Evolutionary conservation across 92 coral and sea anemone species (phyloP).

Genomic region (Palythoa heliodiscus): DNA sequence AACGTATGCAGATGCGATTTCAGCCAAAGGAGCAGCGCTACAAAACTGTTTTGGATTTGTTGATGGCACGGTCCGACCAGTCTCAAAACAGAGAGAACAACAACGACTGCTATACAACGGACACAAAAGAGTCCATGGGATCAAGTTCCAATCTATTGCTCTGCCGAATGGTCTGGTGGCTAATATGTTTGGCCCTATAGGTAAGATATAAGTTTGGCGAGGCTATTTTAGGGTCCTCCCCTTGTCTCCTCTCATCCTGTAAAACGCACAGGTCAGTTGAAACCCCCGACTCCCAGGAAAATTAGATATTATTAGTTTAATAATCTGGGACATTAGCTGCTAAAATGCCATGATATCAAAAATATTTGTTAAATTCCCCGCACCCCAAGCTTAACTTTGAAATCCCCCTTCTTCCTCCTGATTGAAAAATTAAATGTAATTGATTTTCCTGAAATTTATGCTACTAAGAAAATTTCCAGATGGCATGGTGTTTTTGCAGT

Average conservation of each 20-base stretch:
- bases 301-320: background rate
- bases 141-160: slow-evolving; percentile 23
- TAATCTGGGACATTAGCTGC: slow-evolving; percentile 3
- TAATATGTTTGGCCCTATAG: slow-evolving; percentile 9
- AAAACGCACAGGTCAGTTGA: slow-evolving; percentile 14
- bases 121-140: slow-evolving; percentile 17
- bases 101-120: slow-evolving; percentile 20
- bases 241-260: slow-evolving; percentile 13
- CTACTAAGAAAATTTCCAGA: slow-evolving; percentile 20
- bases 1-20: slow-evolving; percentile 21
- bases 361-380: slow-evolving; percentile 20
- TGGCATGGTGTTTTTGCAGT: slow-evolving; percentile 11
- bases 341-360: slow-evolving; percentile 15
- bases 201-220: slow-evolving; percentile 25
- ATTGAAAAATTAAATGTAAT: slow-evolving; percentile 13
- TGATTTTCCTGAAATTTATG: slow-evolving; percentile 18
- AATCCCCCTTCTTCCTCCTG: slow-evolving; percentile 10
- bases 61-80: slow-evolving; percentile 11
- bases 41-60: slow-evolving; percentile 15
- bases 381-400: slow-evolving; percentile 10
- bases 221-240: slow-evolving; percentile 22
- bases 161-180: slow-evolving; percentile 20
- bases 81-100: slow-evolving; percentile 19
- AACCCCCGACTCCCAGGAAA: slow-evolving; percentile 18
- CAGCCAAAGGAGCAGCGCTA: slow-evolving; percentile 26